A percentile compares a stretch with the other conserved stretches of the same genome.
Conservation (phyloP, 2,113 vertebrate species). For the Martes martes region DNA sequence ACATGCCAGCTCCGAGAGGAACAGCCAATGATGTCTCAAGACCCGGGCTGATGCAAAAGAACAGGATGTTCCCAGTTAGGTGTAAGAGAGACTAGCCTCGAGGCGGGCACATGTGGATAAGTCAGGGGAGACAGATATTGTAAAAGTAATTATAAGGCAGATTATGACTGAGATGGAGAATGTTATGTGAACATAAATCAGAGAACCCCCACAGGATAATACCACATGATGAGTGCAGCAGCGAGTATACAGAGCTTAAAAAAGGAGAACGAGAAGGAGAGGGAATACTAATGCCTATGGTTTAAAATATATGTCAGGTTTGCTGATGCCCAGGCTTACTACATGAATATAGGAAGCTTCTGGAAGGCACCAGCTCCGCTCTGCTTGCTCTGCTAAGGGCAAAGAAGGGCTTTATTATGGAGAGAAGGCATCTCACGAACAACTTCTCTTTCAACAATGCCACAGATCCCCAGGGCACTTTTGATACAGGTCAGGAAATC, state of each 20-base stretch:
- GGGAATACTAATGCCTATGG: neutral
- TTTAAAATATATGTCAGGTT: neutral
- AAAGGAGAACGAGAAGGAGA: neutral
- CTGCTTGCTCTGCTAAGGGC: neutral
- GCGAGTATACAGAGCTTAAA: neutral
- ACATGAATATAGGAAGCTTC: neutral
- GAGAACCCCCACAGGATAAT: neutral
- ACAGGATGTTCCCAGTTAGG: neutral
- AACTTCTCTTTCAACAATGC: neutral
- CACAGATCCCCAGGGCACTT: neutral
- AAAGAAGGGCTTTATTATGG: neutral
- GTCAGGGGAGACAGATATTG: neutral
- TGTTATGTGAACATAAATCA: neutral
- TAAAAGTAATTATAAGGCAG: neutral
- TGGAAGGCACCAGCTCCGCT: neutral
- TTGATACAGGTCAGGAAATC: neutral
- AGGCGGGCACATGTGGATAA: neutral
- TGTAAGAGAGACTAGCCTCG: neutral
- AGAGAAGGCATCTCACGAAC: neutral
- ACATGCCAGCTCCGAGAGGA: neutral
- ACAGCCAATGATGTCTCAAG: neutral
- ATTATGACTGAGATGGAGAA: neutral
- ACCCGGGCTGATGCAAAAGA: neutral
- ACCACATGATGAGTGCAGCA: neutral
- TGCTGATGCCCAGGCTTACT: neutral